These are phyloP conservation scores for Oithona nana DNA, from an alignment of 2,888 invertebrate genomes.

Conservation along the genomic window DNA sequence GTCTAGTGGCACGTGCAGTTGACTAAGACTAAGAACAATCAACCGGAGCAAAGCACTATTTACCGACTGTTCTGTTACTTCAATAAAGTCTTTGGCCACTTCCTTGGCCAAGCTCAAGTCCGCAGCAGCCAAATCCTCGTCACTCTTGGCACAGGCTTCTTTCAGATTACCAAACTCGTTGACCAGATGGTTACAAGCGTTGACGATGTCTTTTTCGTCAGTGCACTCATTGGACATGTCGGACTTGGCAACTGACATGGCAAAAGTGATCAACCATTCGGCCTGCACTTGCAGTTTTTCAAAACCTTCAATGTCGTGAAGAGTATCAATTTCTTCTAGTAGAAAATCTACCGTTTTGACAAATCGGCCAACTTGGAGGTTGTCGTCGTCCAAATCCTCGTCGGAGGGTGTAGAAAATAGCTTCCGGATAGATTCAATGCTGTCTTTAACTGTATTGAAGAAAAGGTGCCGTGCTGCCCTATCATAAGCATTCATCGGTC, in stretches of 20 bases:
- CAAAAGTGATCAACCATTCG: neutral
- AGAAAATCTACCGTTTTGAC: neutral
- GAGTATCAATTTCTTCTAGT: neutral
- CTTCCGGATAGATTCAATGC: neutral
- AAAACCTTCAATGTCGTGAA: neutral
- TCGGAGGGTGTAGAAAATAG: neutral
- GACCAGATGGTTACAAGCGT: neutral
- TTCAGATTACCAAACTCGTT: neutral
- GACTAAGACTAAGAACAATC: neutral
- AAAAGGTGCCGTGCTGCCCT: neutral
- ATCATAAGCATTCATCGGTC: neutral
- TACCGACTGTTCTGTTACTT: neutral
- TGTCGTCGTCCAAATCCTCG: neutral
- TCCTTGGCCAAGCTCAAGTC: neutral
- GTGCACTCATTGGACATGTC: neutral
- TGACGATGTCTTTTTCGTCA: neutral
- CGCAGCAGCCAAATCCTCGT: neutral
- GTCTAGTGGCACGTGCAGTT: neutral
- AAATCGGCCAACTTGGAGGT: neutral
- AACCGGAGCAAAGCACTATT: slow-evolving; percentile 1
- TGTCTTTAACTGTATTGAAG: neutral
- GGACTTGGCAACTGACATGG: neutral
- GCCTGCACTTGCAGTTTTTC: neutral
- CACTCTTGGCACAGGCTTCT: neutral
- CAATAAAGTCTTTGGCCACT: neutral